Conservation (phyloP, 2,797 vertebrate genomes). For the Dallia pectoralis region DNA sequence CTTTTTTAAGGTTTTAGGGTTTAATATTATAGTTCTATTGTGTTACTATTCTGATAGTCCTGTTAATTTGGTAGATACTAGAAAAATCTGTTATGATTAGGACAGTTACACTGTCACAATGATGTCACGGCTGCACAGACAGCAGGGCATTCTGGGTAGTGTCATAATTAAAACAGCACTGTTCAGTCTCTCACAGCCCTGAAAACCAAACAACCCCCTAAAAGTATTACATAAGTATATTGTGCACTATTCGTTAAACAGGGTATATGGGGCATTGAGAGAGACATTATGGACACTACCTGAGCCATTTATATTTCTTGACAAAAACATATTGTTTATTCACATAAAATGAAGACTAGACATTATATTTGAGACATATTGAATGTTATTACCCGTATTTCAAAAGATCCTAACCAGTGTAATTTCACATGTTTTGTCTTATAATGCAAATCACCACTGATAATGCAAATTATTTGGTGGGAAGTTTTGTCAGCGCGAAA, state of each 20-base stretch:
- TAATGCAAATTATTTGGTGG: not conserved
- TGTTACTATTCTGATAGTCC: not conserved
- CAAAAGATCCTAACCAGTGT: not conserved
- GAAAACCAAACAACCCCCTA: not conserved
- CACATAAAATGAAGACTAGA: not conserved
- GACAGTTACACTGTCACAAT: not conserved
- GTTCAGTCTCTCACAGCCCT: slow-evolving; percentile 6
- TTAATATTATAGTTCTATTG: not conserved
- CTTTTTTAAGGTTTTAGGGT: not conserved
- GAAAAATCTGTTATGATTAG: not conserved
- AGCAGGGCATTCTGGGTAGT: slow-evolving; percentile 39
- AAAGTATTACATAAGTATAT: not conserved
- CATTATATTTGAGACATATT: not conserved
- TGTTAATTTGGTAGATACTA: not conserved
- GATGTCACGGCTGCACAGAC: slow-evolving; percentile 24
- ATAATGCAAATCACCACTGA: not conserved
- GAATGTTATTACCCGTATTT: not conserved
- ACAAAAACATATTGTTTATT: not conserved
- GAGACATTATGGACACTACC: not conserved
- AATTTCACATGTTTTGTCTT: not conserved
- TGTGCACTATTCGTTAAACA: not conserved
- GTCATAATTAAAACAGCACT: slow-evolving; percentile 22
- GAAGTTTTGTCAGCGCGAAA: not conserved
- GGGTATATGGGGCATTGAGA: not conserved
- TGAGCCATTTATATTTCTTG: not conserved